Conservation (phyloP, 2,888 invertebrate genomes). For the Tholera decimalis region DNA sequence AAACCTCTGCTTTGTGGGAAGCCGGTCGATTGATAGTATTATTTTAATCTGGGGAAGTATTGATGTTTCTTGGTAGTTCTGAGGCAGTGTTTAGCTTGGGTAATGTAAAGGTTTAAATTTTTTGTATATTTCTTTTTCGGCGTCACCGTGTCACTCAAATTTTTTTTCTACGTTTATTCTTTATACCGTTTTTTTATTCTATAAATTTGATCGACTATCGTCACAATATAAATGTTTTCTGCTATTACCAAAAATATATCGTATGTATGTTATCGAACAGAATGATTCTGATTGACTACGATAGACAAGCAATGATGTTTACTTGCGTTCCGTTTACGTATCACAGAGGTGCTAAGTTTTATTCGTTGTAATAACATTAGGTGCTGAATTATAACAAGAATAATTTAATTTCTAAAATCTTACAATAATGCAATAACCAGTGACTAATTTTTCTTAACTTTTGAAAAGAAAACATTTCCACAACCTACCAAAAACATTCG, state of each 20-base stretch:
- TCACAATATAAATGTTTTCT: too few relatives aligned
- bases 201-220: too few relatives aligned
- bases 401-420: neutral
- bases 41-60: conserved; percentile 29
- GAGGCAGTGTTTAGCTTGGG: conserved; percentile 11
- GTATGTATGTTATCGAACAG: too few relatives aligned
- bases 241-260: too few relatives aligned
- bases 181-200: too few relatives aligned
- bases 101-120: conserved; percentile 9
- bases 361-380: neutral
- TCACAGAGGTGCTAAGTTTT: too few relatives aligned
- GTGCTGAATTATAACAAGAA: neutral
- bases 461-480: neutral
- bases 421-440: neutral
- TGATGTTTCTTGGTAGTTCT: conserved; percentile 8
- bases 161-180: too few relatives aligned
- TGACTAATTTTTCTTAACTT: neutral
- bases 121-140: too few relatives aligned
- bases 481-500: conserved; percentile 14
- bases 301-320: too few relatives aligned
- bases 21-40: conserved; percentile 41
- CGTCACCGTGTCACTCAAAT: too few relatives aligned
- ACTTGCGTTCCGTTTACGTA: too few relatives aligned
- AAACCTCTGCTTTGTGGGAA: conserved; percentile 74
- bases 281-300: too few relatives aligned